Evolutionary conservation across 2,113 vertebrate species (phyloP).

Genomic region (Ciconia stormi): DNA sequence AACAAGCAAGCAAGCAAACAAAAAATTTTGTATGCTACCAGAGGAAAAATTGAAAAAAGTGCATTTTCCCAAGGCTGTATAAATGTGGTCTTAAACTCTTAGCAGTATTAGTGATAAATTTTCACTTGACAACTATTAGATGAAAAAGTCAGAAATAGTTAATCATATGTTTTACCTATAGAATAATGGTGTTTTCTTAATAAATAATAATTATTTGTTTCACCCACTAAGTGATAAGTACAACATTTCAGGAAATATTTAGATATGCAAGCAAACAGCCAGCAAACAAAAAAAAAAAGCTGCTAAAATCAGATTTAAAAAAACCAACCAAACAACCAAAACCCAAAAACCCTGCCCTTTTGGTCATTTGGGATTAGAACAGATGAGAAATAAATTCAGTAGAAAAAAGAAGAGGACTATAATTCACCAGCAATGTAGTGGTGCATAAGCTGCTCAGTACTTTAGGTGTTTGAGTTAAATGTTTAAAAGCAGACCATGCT

Average conservation of each 20-base stretch:
- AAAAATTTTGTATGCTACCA: not conserved
- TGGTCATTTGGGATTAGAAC: not conserved
- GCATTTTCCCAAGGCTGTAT: not conserved
- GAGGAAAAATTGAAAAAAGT: not conserved
- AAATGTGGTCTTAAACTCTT: not conserved
- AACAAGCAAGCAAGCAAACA: not conserved
- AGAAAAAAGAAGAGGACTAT: not conserved
- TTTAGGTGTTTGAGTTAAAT: not conserved
- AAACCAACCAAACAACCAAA: fast-evolving
- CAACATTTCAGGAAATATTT: not conserved
- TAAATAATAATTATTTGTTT: not conserved
- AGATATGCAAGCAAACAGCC: not conserved
- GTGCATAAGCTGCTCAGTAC: not conserved
- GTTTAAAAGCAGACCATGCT: not conserved
- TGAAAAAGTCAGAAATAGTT: not conserved
- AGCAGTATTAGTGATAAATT: not conserved
- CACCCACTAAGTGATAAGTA: not conserved
- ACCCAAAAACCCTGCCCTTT: fast-evolving
- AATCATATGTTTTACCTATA: not conserved
- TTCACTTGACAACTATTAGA: not conserved
- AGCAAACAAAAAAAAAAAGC: not conserved
- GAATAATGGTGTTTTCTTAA: not conserved
- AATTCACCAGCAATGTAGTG: not conserved
- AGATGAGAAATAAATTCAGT: not conserved
- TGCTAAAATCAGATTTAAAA: not conserved